Percentiles rank a stretch among this genome's conserved stretches.
phyloP scores from a whole-genome alignment of 2,888 invertebrate genomes.

The Auanema sp. region DNA sequence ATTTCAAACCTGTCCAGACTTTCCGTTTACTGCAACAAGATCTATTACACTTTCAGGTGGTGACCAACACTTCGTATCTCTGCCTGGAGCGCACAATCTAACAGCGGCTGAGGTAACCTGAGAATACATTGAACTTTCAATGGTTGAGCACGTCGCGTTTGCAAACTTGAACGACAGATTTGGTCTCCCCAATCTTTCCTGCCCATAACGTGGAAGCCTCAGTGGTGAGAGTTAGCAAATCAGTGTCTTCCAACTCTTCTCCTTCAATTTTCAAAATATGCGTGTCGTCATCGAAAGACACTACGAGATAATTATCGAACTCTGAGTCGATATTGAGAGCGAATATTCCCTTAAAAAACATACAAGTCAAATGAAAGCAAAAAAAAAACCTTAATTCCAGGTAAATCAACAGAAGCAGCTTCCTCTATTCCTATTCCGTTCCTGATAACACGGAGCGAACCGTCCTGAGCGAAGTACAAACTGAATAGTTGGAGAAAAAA shows the following conservation, averaged over 20 bases:
- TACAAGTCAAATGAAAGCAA: too few relatives aligned
- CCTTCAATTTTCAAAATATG: conserved; percentile 78
- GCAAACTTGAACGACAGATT: conserved; percentile 36
- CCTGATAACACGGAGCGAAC: conserved; percentile 90
- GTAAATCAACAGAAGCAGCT: conserved; percentile 88
- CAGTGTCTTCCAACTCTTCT: conserved; percentile 89
- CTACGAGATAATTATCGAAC: conserved; percentile 81
- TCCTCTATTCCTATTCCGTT: conserved; percentile 90
- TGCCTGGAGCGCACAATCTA: conserved; percentile 74
- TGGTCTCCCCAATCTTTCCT: conserved; percentile 69
- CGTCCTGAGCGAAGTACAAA: conserved; percentile 80
- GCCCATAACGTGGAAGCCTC: conserved; percentile 92
- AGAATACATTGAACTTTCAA: conserved; percentile 67
- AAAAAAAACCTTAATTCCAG: conserved; percentile 82
- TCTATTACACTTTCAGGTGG: conserved; percentile 29
- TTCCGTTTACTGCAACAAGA: conserved; percentile 59
- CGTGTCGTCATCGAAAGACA: conserved; percentile 96
- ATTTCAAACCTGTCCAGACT: conserved; percentile 56
- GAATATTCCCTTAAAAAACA: conserved; percentile 23
- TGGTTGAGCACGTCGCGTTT: too few relatives aligned
- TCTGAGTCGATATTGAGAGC: conserved; percentile 26
- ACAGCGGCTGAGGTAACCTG: conserved; percentile 78
- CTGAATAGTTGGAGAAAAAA: neutral
- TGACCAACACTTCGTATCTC: conserved; percentile 54
- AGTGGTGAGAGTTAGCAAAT: conserved; percentile 77